These are phyloP conservation scores for Furcula furcula DNA, from an alignment of 2,888 invertebrate species.

Conservation along the genomic window DNA sequence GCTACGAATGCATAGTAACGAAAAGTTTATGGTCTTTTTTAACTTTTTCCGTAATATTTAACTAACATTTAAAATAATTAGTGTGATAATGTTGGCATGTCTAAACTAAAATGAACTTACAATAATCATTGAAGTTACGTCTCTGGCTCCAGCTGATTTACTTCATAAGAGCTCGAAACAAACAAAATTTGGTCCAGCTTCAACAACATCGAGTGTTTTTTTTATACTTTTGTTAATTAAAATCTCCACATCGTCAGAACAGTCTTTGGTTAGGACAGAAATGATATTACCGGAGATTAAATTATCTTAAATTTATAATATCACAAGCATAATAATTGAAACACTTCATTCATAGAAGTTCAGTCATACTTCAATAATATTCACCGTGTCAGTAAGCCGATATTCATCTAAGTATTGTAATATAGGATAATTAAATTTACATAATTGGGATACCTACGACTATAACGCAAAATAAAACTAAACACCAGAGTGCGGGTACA, in stretches of 20 bases:
- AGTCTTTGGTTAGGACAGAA: conserved; percentile 80
- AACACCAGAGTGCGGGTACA: conserved; percentile 45
- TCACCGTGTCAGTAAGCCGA: conserved; percentile 27
- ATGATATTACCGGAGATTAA: conserved; percentile 58
- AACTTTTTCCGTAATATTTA: conserved; percentile 50
- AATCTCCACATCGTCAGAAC: conserved; percentile 59
- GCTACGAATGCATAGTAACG: conserved; percentile 67
- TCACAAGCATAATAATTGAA: conserved; percentile 74
- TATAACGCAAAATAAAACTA: conserved; percentile 27
- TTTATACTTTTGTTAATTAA: conserved; percentile 48
- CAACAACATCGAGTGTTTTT: conserved; percentile 52
- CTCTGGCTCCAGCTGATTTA: conserved; percentile 20
- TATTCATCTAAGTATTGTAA: conserved; percentile 12
- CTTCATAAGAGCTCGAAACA: conserved; percentile 32
- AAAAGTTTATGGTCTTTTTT: conserved; percentile 69
- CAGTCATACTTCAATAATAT: conserved; percentile 34
- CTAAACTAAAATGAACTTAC: conserved; percentile 55
- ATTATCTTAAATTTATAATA: conserved; percentile 72
- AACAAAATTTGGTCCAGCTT: conserved; percentile 73
- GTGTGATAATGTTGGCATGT: conserved; percentile 48
- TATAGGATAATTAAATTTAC: conserved; percentile 18
- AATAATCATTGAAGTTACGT: conserved; percentile 40
- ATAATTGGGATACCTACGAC: conserved; percentile 19
- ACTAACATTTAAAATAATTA: conserved; percentile 47
- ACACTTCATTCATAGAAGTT: conserved; percentile 37